Evolutionary conservation across 2,888 invertebrate species (phyloP).

Genomic region (Hirtodrosophila duncani): DNA sequence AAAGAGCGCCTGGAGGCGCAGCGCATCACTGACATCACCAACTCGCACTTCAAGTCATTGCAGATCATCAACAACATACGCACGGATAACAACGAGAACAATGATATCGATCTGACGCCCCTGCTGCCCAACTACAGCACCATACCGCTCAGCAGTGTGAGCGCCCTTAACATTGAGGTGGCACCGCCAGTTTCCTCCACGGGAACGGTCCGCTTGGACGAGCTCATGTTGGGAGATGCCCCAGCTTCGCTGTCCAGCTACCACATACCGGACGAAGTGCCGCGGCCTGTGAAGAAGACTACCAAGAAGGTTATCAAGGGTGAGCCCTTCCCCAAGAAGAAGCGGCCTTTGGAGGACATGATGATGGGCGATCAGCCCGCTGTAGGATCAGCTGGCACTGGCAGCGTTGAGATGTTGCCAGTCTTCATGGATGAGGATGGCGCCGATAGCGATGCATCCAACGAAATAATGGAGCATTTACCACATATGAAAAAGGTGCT

Average conservation of each 20-base stretch:
- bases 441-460: constrained; percentile 65
- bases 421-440: constrained; percentile 31
- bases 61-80: constrained; percentile 76
- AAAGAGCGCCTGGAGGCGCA: constrained; percentile 75
- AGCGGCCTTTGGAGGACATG: constrained; percentile 55
- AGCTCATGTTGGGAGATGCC: constrained; percentile 76
- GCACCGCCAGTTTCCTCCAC: constrained; percentile 12
- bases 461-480: constrained; percentile 74
- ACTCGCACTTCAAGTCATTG: constrained; percentile 76
- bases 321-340: constrained; percentile 13
- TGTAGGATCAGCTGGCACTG: constrained; percentile 40
- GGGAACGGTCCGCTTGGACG: constrained; percentile 73
- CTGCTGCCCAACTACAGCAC: constrained; percentile 46
- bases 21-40: constrained; percentile 75
- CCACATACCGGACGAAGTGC: constrained; percentile 71
- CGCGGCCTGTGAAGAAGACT: constrained; percentile 74
- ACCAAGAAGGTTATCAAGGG: constrained; percentile 66
- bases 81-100: constrained; percentile 77
- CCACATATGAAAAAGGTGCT: constrained; percentile 76
- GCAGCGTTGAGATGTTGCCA: constrained; percentile 13
- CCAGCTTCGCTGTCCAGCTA: constrained; percentile 35
- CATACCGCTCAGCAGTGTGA: constrained; percentile 20
- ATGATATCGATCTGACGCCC: constrained; percentile 75
- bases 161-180: constrained; percentile 49
- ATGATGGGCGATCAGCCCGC: constrained; percentile 78